Evolutionary conservation across 2,888 invertebrate species (phyloP).

Genomic region (Unio delphinus): DNA sequence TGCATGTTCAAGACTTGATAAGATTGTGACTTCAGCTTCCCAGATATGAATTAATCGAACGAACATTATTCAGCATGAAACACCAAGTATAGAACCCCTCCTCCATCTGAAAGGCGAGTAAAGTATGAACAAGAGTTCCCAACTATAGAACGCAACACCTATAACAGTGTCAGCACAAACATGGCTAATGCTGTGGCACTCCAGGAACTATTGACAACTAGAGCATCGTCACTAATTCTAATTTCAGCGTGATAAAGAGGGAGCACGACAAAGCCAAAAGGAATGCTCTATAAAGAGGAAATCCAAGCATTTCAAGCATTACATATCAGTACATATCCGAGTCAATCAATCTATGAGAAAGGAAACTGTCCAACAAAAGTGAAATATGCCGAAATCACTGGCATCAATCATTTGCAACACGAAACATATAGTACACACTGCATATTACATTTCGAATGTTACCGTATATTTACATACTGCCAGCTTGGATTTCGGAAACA

Average conservation of each 20-base stretch:
- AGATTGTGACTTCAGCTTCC: constrained; percentile 10
- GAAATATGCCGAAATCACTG: too few species aligned
- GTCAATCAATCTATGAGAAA: too few species aligned
- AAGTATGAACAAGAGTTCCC: constrained; percentile 9
- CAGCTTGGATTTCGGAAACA: too few species aligned
- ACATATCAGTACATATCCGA: too few species aligned
- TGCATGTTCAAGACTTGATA: not conserved
- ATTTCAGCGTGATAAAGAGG: not conserved
- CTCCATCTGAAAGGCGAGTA: constrained; percentile 6
- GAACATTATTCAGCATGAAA: constrained; percentile 12
- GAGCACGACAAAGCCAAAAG: too few species aligned
- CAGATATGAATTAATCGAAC: constrained; percentile 13
- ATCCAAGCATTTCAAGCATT: too few species aligned
- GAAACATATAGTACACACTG: too few species aligned
- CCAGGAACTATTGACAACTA: constrained; percentile 18
- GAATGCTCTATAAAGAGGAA: too few species aligned
- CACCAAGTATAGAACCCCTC: constrained; percentile 5
- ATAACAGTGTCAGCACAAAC: constrained; percentile 13
- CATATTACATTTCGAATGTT: too few species aligned
- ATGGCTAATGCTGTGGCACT: constrained; percentile 3
- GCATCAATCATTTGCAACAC: too few species aligned
- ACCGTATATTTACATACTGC: too few species aligned
- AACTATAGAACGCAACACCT: constrained; percentile 6
- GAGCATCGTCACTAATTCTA: constrained; percentile 7
- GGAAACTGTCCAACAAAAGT: too few species aligned